phyloP scores from a whole-genome alignment of 2,797 vertebrate species.

The Pristis pectinata region DNA sequence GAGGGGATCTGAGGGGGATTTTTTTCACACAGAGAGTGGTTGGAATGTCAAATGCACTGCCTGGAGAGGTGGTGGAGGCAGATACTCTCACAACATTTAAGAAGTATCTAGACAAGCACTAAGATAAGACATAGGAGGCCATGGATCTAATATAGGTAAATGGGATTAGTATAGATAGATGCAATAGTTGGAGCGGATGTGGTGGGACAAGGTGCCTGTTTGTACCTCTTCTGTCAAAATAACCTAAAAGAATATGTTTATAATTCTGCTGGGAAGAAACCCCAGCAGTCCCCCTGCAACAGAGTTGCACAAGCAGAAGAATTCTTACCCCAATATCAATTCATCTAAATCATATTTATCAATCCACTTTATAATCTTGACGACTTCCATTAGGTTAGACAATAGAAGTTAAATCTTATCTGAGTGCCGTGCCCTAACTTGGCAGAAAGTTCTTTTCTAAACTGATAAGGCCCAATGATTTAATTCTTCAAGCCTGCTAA shows the following conservation, averaged over 20 bases:
- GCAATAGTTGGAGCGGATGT: too few species aligned
- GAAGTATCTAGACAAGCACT: too few species aligned
- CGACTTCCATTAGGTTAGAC: background rate
- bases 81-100: too few species aligned
- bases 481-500: slow-evolving; percentile 12
- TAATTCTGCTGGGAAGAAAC: background rate
- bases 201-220: background rate
- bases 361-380: background rate
- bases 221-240: background rate
- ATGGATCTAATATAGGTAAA: too few species aligned
- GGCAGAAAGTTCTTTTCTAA: background rate
- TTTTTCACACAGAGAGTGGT: too few species aligned
- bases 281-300: background rate
- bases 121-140: too few species aligned
- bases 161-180: too few species aligned
- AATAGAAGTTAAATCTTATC: background rate
- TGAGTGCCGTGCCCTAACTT: background rate
- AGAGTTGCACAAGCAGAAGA: background rate
- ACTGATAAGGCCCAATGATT: background rate
- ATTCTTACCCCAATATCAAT: background rate
- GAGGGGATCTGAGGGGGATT: too few species aligned
- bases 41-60: too few species aligned
- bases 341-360: background rate
- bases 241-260: background rate
- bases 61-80: too few species aligned